Evolutionary conservation across 2,888 invertebrate species (phyloP), one percentile per base, ranked within the genome.

Genomic region (Mythimna ferrago): DNA sequence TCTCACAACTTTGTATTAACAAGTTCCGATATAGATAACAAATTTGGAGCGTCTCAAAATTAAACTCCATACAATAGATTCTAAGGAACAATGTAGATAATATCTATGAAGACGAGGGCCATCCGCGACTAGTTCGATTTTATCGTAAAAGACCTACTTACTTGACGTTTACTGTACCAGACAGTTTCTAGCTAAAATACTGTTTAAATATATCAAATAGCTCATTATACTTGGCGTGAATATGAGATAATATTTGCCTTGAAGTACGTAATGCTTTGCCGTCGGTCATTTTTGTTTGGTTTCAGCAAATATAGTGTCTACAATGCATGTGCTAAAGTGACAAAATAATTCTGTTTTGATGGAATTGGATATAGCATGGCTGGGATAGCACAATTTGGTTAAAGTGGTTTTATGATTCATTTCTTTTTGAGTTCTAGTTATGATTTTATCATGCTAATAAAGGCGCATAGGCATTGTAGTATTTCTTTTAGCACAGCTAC

Each of bases 11-110:
- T 73, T 73, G 80, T 78, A 66, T 71, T 66, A 81, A 69, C 61
- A 75, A 78, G 82, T 82, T 78, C 71, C 74, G 78, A 78, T 75
- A 66, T 21, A 78, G 78, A 78, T 78, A 71, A 78, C 48, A 63
- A 74, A 69, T 71, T 74, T 78, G 67, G 77, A 51, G 63, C 66
- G 61, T 38, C 81, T 66, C 61, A 68, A 56, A 81, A 70, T 74
- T 74, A 60, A 75, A 75, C 57, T 69, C 41, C 14, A 58, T 38
- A 69, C 71, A 82, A 81, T 64, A 75, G 71, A 64, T 69, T 56
- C 51, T 56, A 54, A 41, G 60, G 69, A 75, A 82, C 79, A 82
- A 83, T 71, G 19, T 14, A 62, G 84, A 81, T 81, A 73, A 62
- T 48, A 81, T 79, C 82, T 65, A 1, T 44, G 68, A 60, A 81